These are phyloP conservation scores for Malurus alboscapulatus DNA, from an alignment of 2,113 vertebrate species.

Conservation along the genomic window DNA sequence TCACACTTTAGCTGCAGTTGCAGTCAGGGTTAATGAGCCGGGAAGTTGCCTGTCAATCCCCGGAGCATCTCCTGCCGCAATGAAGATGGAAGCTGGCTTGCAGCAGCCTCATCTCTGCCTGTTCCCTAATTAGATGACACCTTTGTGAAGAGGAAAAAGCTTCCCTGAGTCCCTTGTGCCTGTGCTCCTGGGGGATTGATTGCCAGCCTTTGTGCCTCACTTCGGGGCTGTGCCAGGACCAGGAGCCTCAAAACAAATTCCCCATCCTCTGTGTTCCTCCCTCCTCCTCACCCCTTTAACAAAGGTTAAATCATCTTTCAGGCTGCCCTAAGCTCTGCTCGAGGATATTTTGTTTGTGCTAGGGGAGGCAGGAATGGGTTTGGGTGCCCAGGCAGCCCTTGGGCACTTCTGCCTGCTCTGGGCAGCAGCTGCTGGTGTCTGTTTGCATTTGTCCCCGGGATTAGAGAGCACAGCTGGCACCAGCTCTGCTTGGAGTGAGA, in stretches of 20 bases:
- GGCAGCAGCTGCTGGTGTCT: neutral
- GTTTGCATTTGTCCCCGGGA: neutral
- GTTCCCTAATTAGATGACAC: neutral
- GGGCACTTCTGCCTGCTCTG: neutral
- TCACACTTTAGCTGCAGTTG: neutral
- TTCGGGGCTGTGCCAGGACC: neutral
- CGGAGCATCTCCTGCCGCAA: neutral
- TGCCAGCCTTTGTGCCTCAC: neutral
- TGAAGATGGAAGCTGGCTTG: neutral
- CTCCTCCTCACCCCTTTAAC: neutral
- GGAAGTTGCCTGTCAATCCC: neutral
- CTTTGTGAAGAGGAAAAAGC: neutral
- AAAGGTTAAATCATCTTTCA: neutral
- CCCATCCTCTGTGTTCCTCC: neutral
- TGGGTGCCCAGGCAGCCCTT: neutral
- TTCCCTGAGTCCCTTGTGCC: neutral
- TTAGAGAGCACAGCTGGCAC: neutral
- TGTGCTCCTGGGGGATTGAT: neutral
- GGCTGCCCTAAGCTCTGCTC: neutral
- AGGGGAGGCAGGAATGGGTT: neutral
- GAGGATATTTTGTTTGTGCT: neutral
- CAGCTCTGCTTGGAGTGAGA: neutral
- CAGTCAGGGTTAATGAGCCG: neutral
- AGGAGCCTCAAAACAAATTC: neutral
- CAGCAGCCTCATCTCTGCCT: neutral